These are phyloP conservation scores for Tinamus major DNA, from an alignment of 2,797 vertebrate genomes.

Conservation along the genomic window DNA sequence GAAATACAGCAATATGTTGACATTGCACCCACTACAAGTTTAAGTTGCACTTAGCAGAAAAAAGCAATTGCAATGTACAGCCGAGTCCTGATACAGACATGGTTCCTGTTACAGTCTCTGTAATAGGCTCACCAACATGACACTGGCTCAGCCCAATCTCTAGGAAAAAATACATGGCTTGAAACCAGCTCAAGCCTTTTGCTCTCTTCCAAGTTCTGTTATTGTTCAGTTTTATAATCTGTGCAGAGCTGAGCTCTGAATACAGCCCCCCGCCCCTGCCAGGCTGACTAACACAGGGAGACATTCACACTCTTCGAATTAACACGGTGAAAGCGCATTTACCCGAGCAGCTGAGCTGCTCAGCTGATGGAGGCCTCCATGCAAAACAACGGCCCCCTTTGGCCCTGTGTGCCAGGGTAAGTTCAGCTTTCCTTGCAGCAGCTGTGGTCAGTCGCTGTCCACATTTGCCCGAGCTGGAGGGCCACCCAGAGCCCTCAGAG, in stretches of 20 bases:
- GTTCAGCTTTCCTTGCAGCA: neutral
- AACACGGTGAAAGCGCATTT: neutral
- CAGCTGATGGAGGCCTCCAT: neutral
- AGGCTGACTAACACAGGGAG: neutral
- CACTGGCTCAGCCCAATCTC: neutral
- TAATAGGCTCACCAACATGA: neutral
- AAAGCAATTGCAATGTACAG: neutral
- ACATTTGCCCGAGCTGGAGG: neutral
- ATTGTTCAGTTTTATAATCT: neutral
- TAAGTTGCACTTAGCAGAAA: neutral
- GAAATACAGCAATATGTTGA: neutral
- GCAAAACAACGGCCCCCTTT: neutral
- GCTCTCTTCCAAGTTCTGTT: neutral
- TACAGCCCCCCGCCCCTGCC: neutral
- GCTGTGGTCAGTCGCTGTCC: neutral
- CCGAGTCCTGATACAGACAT: neutral
- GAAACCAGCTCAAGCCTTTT: neutral
- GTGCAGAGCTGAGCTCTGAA: neutral
- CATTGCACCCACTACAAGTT: neutral
- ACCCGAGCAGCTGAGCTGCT: neutral
- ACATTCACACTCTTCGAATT: neutral
- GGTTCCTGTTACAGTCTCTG: neutral
- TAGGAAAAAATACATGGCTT: neutral
- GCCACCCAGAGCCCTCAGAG: neutral
- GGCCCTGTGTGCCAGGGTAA: neutral